Percentiles rank a stretch among this genome's conserved stretches.
Evolutionary conservation across 2,888 invertebrate species (phyloP).

Genomic region (Calliopum simillimum): DNA sequence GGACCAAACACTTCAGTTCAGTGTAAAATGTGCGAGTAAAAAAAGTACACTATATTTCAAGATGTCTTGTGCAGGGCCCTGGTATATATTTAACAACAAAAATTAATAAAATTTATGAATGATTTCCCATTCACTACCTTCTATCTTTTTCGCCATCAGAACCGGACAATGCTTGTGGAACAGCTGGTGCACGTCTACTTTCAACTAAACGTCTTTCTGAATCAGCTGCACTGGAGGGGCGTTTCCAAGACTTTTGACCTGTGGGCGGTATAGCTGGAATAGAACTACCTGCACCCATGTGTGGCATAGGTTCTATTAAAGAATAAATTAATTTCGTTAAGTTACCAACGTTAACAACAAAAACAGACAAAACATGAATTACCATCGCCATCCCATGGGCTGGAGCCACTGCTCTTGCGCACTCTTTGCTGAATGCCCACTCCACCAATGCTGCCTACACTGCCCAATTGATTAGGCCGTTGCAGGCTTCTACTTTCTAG

Average conservation of each 20-base stretch:
- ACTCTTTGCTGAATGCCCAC: constrained; percentile 52
- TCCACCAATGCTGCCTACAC: constrained; percentile 47
- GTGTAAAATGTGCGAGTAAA: too few relatives aligned
- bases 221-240: constrained; percentile 72
- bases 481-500: constrained; percentile 62
- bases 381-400: constrained; percentile 72
- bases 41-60: too few relatives aligned
- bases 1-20: too few relatives aligned
- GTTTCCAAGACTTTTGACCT: constrained; percentile 68
- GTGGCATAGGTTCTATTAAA: constrained; percentile 52
- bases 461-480: constrained; percentile 58
- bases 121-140: constrained; percentile 57
- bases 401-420: constrained; percentile 67
- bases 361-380: constrained; percentile 22
- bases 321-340: background rate
- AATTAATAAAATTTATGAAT: background rate
- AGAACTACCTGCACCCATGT: constrained; percentile 37
- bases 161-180: constrained; percentile 65
- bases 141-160: constrained; percentile 72
- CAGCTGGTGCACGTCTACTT: constrained; percentile 54
- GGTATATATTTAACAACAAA: too few relatives aligned
- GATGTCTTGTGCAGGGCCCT: too few relatives aligned
- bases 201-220: constrained; percentile 69
- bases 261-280: constrained; percentile 46
- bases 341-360: constrained; percentile 6